phyloP scores from a whole-genome alignment of 53 echinoderm and acorn worm species.

The Actinopyga echinites region DNA sequence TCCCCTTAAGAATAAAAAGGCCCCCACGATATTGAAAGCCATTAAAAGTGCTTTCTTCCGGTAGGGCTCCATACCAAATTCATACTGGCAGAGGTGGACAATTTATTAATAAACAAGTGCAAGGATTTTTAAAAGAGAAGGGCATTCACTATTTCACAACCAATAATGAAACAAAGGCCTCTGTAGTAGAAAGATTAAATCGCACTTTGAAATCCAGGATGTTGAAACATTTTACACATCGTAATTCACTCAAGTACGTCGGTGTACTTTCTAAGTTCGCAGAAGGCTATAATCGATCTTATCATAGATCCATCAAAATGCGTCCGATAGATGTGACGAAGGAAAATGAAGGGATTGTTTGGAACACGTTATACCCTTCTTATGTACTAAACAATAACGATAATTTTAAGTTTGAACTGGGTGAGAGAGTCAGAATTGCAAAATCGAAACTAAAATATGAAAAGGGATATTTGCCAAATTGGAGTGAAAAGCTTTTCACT shows the following conservation, averaged over 20 bases:
- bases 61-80: not conserved
- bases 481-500: conserved; percentile 37
- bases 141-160: conserved; percentile 61
- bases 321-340: conserved; percentile 53
- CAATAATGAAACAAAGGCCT: conserved; percentile 65
- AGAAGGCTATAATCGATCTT: conserved; percentile 41
- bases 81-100: conserved; percentile 63
- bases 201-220: conserved; percentile 58
- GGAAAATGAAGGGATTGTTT: conserved; percentile 58
- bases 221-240: conserved; percentile 46
- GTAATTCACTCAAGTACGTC: conserved; percentile 17
- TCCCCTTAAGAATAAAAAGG: no score
- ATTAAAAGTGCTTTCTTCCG: no score
- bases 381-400: not conserved
- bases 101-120: conserved; percentile 58
- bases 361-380: conserved; percentile 41
- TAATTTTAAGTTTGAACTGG: conserved; percentile 23
- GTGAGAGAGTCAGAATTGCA: no score
- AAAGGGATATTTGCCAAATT: conserved; percentile 50
- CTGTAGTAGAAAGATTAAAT: conserved; percentile 64
- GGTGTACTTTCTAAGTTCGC: conserved; percentile 11
- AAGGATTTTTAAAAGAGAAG: conserved; percentile 46
- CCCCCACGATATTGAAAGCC: no score
- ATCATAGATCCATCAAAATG: conserved; percentile 58
- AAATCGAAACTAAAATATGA: no score